Evolutionary conservation across 2,113 vertebrate species (phyloP), one percentile per base, ranked within the genome.

Genomic region (Hepsetus odoe): DNA sequence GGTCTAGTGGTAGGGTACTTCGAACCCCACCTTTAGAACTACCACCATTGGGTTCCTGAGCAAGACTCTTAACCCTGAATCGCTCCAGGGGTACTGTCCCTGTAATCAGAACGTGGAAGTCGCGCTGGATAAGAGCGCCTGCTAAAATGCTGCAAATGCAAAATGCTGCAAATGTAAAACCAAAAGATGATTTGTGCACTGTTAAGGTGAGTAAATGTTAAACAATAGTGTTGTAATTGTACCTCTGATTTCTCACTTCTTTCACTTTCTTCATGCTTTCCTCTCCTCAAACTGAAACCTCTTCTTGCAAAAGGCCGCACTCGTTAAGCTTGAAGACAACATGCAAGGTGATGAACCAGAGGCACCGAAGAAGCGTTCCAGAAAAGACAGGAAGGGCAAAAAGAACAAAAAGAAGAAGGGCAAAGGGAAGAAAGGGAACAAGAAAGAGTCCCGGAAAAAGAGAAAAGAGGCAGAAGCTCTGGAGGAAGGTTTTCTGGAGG

Each of bases 361-460:
- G 55, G 81, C 90, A 71, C 55, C 85, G 38, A 42, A 86, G 85
- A 82, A 94, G 86, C 64, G 72, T 35, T 85, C 86, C 82, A 90
- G 87, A 91, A 93, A 87, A 90, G 89, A 85, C 53, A 90, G 87
- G 62, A 93, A 93, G 73, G 91, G 89, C 77, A 95, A 90, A 49
- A 83, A 93, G 84, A 91, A 95, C 79, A 93, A 91, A 85, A 95
- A 91, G 88, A 94, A 93, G 80, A 91, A 91, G 77, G 93, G 92
- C 70, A 90, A 88, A 16, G 90, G 89, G 2, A 90, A 89, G 79
- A 91, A 86, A 81, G 82, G 12, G 86, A 86, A 87, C 69, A 91
- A 86, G 83, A 93, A 91, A 81, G 93, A 94, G 72, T 93, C 91
- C 71, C 92, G 93, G 81, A 96, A 92, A 89, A 95, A 92, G 86